These are phyloP conservation scores for Poicephalus gulielmi DNA, from an alignment of 2,113 vertebrate genomes.

Conservation along the genomic window DNA sequence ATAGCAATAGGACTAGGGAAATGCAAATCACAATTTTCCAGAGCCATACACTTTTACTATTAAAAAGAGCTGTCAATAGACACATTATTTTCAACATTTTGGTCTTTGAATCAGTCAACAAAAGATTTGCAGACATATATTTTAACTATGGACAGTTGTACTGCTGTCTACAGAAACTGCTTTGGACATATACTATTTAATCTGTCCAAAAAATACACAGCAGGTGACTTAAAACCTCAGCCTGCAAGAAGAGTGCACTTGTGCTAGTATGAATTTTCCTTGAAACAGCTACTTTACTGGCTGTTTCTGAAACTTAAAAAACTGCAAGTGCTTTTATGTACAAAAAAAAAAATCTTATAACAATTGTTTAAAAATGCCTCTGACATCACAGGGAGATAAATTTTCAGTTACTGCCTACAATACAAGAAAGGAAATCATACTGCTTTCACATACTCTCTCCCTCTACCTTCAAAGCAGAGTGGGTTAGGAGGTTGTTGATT, in stretches of 20 bases:
- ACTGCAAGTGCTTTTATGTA: not conserved
- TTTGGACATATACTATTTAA: not conserved
- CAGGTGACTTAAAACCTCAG: not conserved
- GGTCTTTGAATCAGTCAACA: not conserved
- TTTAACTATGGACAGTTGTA: not conserved
- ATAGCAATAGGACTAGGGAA: not conserved
- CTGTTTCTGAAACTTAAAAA: not conserved
- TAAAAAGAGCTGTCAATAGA: not conserved
- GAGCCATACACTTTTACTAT: not conserved
- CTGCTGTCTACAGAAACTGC: not conserved
- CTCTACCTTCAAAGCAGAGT: not conserved
- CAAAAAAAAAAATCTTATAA: not conserved
- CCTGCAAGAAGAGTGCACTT: not conserved
- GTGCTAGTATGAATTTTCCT: not conserved
- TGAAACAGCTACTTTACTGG: not conserved
- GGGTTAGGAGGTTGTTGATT: not conserved
- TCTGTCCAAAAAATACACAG: not conserved
- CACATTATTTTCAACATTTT: not conserved
- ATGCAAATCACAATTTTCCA: not conserved
- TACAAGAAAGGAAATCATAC: not conserved
- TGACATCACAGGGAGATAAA: not conserved
- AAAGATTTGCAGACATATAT: not conserved
- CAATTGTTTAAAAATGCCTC: not conserved
- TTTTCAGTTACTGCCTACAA: not conserved
- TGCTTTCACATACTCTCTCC: not conserved